A percentile compares a stretch with the other conserved stretches of the same genome.
Evolutionary conservation across 2,797 vertebrate species (phyloP).

Genomic region (Pangasius sanitwongsei): DNA sequence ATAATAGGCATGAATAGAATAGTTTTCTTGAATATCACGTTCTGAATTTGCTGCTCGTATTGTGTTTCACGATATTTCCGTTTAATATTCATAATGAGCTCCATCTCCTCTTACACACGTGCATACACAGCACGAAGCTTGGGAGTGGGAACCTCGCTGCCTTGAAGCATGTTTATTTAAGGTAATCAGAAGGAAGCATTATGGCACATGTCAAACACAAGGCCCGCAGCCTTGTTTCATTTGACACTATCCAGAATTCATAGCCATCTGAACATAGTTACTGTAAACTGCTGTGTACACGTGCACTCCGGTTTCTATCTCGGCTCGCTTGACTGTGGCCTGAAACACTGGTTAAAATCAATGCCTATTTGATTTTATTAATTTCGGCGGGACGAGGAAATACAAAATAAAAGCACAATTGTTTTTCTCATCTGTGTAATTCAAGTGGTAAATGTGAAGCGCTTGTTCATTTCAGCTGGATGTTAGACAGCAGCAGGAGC

Average conservation of each 20-base stretch:
- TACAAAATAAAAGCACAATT: too few species aligned
- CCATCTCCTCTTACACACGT: neutral
- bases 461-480: too few species aligned
- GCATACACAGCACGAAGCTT: neutral
- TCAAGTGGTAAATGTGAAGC: too few species aligned
- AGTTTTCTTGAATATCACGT: neutral
- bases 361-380: too few species aligned
- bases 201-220: neutral
- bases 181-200: neutral
- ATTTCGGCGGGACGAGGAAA: too few species aligned
- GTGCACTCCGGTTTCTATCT: neutral
- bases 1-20: neutral
- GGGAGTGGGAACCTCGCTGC: neutral
- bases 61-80: neutral
- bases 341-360: neutral
- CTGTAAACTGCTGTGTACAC: too few species aligned
- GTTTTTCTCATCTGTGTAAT: too few species aligned
- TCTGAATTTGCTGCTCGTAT: neutral
- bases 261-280: too few species aligned
- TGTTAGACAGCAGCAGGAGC: too few species aligned
- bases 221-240: neutral
- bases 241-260: neutral
- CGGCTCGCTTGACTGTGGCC: neutral
- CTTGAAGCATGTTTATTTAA: neutral
- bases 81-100: neutral